Conservation (phyloP, 2,888 invertebrate species). For the Petrolisthes cinctipes region DNA sequence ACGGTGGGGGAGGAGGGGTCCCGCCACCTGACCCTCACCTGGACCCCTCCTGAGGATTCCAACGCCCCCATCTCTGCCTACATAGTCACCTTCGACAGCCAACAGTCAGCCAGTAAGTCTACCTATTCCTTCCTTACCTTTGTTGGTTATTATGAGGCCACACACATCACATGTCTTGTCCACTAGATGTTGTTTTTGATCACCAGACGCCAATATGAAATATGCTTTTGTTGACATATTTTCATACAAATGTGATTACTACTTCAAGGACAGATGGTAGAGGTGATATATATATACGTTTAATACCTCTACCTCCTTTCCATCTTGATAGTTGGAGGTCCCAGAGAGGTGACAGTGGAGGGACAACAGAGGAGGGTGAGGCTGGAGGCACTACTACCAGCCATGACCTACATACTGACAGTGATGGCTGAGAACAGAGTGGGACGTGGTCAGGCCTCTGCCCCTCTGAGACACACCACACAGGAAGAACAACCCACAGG, state of each 20-base stretch:
- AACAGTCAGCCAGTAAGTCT: background rate
- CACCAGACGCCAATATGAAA: background rate
- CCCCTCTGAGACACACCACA: slow-evolving; percentile 48
- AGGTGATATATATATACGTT: background rate
- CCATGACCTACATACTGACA: slow-evolving; percentile 57
- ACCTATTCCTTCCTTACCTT: background rate
- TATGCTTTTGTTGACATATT: too few relatives aligned
- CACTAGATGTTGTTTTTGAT: background rate
- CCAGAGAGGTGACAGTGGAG: slow-evolving; percentile 48
- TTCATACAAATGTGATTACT: background rate
- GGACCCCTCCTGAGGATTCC: slow-evolving; percentile 54
- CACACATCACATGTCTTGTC: too few relatives aligned
- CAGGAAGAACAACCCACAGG: slow-evolving; percentile 60
- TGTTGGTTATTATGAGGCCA: background rate
- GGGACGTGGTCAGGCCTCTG: slow-evolving; percentile 50
- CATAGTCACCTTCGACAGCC: background rate
- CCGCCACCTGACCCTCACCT: slow-evolving; percentile 58
- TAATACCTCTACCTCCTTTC: background rate
- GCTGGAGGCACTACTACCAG: slow-evolving; percentile 55
- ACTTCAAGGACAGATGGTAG: background rate
- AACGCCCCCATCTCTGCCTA: slow-evolving; percentile 59
- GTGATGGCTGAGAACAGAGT: slow-evolving; percentile 60
- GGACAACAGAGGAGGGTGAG: slow-evolving; percentile 46
- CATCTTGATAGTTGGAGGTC: slow-evolving; percentile 13
- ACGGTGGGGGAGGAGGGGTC: slow-evolving; percentile 58